phyloP scores from a whole-genome alignment of 2,888 invertebrate genomes.

The Tinea trinotella region DNA sequence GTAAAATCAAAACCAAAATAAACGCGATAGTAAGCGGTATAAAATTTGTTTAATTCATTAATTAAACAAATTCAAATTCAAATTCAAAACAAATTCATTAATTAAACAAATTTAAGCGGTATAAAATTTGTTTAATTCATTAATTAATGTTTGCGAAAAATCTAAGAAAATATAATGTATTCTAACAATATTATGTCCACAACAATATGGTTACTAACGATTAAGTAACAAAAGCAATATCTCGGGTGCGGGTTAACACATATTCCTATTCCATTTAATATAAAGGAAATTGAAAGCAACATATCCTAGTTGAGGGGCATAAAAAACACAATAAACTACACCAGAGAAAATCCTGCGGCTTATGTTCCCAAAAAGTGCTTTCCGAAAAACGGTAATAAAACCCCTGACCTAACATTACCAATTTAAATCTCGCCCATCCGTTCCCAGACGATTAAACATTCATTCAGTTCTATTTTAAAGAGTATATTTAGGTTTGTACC shows the following conservation, averaged over 20 bases:
- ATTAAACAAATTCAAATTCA: too few relatives aligned
- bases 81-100: too few relatives aligned
- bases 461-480: background rate
- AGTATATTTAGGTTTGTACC: too few relatives aligned
- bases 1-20: too few relatives aligned
- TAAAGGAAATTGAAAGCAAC: slow-evolving; percentile 12
- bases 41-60: too few relatives aligned
- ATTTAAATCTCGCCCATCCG: background rate
- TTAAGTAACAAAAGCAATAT: background rate
- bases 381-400: slow-evolving; percentile 13
- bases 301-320: slow-evolving; percentile 7
- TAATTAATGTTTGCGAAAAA: too few relatives aligned
- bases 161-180: too few relatives aligned
- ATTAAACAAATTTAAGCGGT: too few relatives aligned
- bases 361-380: slow-evolving; percentile 5
- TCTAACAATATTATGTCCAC: too few relatives aligned
- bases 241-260: background rate
- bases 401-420: slow-evolving; percentile 14
- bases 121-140: too few relatives aligned
- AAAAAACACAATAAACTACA: slow-evolving; percentile 11
- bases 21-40: too few relatives aligned
- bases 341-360: background rate
- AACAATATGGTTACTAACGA: too few relatives aligned
- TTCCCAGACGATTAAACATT: background rate
- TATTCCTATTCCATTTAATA: slow-evolving; percentile 1